These are phyloP conservation scores for Sceloporus undulatus DNA, from an alignment of 2,113 vertebrate genomes.

Conservation along the genomic window DNA sequence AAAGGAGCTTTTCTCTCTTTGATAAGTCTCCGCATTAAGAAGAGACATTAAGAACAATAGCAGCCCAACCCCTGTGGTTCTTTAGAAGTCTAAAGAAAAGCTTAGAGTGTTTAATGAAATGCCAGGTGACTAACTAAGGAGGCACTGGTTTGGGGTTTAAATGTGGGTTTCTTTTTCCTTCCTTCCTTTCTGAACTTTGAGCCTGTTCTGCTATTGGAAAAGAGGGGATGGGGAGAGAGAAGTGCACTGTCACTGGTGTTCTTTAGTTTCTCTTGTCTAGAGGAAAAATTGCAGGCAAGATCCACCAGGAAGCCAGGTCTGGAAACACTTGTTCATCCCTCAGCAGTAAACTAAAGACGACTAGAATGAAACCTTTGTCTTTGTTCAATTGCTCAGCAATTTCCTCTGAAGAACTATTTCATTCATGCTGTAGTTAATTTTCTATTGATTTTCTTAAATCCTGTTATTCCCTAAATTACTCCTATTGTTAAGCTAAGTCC, in stretches of 20 bases:
- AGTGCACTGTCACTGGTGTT: neutral
- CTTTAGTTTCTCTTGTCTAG: neutral
- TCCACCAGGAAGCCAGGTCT: neutral
- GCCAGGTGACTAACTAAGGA: constrained; percentile 28
- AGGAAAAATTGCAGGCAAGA: neutral
- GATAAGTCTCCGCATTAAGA: constrained; percentile 34
- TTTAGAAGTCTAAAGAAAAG: constrained; percentile 48
- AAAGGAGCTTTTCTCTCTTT: constrained; percentile 45
- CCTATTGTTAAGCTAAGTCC: too few relatives aligned
- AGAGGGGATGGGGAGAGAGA: neutral
- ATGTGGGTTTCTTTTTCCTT: neutral
- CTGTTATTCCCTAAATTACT: too few relatives aligned
- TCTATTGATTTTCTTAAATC: too few relatives aligned
- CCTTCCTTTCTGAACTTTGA: constrained; percentile 35
- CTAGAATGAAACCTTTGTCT: neutral
- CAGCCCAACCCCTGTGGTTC: neutral
- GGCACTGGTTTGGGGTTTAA: neutral
- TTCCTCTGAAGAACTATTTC: neutral
- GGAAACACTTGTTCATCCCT: neutral
- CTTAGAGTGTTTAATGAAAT: constrained; percentile 51
- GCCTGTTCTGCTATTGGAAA: constrained; percentile 14
- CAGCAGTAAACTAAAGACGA: neutral
- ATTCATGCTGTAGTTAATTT: too few relatives aligned
- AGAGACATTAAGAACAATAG: constrained; percentile 33
- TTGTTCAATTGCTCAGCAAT: neutral